Evolutionary conservation across 2,797 vertebrate genomes (phyloP), one percentile per base, ranked within the genome.

Genomic region (Fundulus diaphanus): DNA sequence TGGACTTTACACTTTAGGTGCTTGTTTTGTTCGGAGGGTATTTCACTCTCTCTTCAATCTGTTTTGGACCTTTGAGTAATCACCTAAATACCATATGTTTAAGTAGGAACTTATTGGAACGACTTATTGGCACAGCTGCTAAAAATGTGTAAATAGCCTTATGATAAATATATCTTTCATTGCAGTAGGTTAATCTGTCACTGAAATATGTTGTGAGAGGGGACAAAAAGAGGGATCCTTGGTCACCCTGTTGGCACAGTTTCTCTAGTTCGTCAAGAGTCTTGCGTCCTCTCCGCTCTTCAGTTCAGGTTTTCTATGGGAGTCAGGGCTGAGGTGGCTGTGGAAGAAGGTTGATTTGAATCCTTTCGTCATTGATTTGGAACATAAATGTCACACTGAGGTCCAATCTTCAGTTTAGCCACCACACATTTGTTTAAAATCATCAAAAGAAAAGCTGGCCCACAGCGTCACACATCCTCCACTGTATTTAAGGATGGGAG

Each of bases 21-120:
- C 56, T 78, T 70, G 42, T 74, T 56, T 68, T 85, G 49, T 82
- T 87, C 76, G 69, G 69, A 76, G 78, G 85, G 71, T 84, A 75
- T 88, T 66, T 61, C 69, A 70, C 68, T 31, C 78, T 72, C 80
- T 77, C 18, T 78, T 74, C 61, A 54, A 42, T 31, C 49, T 68
- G 67, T 59, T 81, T 74, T 89, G 61, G 76, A 29, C 71, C 27
- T 70, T 80, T 40, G 48, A 52, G 83, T 63, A 49, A 79, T 69
- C 74, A 42, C 49, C 68, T 76, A n/a, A n/a, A 74, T 8, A 48
- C 16, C 35, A 37, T 63, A 63, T 63, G 29, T 22, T 13, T 40
- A n/a, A 65, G 22, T 37, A 12, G 0, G 37, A 63, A 37, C 5
- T 65, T 65, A 63, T 18, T 13, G 22, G 35, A 40, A 65, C 22